Conservation (phyloP, 2,888 invertebrate genomes). For the Hybos culiciformis region DNA sequence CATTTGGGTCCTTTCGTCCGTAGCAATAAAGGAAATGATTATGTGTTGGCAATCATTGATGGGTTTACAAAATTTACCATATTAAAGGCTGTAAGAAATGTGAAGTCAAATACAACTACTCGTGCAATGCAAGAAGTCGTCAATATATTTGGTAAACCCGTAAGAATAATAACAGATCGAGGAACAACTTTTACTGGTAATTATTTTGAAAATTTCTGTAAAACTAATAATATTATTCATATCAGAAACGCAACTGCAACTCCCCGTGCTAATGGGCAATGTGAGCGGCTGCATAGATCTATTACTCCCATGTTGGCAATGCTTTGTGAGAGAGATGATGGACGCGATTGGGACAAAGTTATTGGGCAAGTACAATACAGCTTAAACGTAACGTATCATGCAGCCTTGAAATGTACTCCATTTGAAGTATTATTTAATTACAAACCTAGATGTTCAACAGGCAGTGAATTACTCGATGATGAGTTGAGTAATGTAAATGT, state of each 20-base stretch:
- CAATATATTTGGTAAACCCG: slow-evolving; percentile 20
- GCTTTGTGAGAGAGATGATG: slow-evolving; percentile 2
- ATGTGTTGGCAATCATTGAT: slow-evolving; percentile 23
- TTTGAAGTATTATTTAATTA: too few species aligned
- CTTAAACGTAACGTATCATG: neutral
- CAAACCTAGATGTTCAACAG: too few species aligned
- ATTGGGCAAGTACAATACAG: too few species aligned
- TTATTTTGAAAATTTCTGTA: slow-evolving; percentile 22
- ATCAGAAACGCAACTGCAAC: too few species aligned
- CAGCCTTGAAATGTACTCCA: too few species aligned
- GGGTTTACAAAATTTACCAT: slow-evolving; percentile 8
- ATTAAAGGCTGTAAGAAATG: slow-evolving; percentile 21
- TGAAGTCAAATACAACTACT: slow-evolving; percentile 21
- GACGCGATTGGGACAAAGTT: too few species aligned
- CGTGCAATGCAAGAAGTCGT: slow-evolving; percentile 20
- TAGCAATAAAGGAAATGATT: slow-evolving; percentile 21
- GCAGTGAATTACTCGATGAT: too few species aligned
- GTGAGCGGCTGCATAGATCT: too few species aligned
- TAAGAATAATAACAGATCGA: slow-evolving; percentile 26
- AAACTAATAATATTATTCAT: neutral
- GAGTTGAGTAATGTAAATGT: too few species aligned
- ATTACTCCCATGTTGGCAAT: too few species aligned
- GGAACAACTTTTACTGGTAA: slow-evolving; percentile 29
- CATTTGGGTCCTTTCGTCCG: slow-evolving; percentile 31
- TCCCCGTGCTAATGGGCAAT: too few species aligned